Base-by-base conservation (phyloP, 1,140 invertebrate species). In the Drosophila tsacasi region DNA sequence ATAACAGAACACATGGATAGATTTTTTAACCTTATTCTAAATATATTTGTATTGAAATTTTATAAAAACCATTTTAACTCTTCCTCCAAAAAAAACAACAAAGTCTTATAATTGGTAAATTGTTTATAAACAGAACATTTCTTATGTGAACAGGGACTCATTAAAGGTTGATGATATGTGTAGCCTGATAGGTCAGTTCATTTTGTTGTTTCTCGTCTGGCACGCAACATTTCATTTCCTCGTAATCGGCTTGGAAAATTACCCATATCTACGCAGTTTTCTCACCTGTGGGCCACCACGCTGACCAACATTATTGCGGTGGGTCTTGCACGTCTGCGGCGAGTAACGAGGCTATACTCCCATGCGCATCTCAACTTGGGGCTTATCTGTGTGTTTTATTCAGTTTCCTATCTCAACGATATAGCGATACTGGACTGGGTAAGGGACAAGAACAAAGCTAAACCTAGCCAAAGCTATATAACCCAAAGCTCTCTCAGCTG, bases 201-300 rank as follows among this genome's bases (percentile, higher is more conserved):
- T 8, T 44, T 67, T 30, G 13, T 42, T 46, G 47, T 39, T 10
- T 7, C 7, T 21, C 13, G 15, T 4, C 19, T 30, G 35, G 3
- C 67, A 52, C 44, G 64, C 65, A 50, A 50, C 8, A 19, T 27
- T 47, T 50, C 37, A 27, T 19, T 32, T 27, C 6, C 27, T 2
- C 21, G 27, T 27, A 71, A 71, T 71, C 19, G 13, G 55, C n/a
- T 61, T 5, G n/a, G 23, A 37, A 32, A 42, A 37, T 27, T 27
- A 44, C 21, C 23, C 54, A 4, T n/a, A 57, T 57, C 35, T 78
- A 64, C 68, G 76, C 63, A 64, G 37, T 72, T 61, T 44, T 30
- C 58, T 87, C 58, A 89, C 84, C 84, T 89, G 64, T 81, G 80
- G 21, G 72, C 67, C 37, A 83, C 83, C 21, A 83, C 80, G 39